phyloP scores from a whole-genome alignment of 2,888 invertebrate genomes.

The Tenthredo mesomela region DNA sequence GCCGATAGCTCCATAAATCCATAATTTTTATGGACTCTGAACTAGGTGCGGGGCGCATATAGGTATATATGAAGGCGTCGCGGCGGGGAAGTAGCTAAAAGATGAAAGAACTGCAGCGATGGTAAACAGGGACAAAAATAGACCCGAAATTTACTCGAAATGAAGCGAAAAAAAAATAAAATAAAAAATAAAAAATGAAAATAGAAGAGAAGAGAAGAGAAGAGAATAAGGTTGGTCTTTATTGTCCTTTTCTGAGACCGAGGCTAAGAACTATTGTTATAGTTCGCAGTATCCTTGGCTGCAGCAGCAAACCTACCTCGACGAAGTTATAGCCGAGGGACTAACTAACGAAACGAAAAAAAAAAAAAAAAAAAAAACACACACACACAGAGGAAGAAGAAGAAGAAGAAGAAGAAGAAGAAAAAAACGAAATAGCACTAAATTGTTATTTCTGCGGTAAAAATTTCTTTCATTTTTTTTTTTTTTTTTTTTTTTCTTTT shows the following conservation, averaged over 20 bases:
- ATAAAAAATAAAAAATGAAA: too few species aligned
- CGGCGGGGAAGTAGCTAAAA: background rate
- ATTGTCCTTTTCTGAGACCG: constrained; percentile 1
- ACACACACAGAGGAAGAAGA: background rate
- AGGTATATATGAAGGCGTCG: background rate
- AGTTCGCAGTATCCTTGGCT: constrained; percentile 1
- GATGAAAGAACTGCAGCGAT: background rate
- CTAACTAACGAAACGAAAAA: background rate
- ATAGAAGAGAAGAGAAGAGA: background rate
- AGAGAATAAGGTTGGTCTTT: background rate
- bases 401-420: background rate
- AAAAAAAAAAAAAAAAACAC: too few species aligned
- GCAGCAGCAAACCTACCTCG: background rate
- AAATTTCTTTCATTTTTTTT: background rate
- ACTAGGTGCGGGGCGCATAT: background rate
- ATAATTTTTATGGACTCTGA: constrained; percentile 29
- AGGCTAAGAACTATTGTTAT: constrained; percentile 11
- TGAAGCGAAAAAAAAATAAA: background rate
- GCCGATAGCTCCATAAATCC: background rate
- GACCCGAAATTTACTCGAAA: constrained; percentile 18
- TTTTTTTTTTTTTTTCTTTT: background rate
- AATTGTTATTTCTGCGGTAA: background rate
- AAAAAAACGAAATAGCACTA: background rate
- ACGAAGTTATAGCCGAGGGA: constrained; percentile 3
- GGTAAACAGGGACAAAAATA: background rate